phyloP scores from a whole-genome alignment of 1,140 invertebrate species.

The Goniozus legneri region DNA sequence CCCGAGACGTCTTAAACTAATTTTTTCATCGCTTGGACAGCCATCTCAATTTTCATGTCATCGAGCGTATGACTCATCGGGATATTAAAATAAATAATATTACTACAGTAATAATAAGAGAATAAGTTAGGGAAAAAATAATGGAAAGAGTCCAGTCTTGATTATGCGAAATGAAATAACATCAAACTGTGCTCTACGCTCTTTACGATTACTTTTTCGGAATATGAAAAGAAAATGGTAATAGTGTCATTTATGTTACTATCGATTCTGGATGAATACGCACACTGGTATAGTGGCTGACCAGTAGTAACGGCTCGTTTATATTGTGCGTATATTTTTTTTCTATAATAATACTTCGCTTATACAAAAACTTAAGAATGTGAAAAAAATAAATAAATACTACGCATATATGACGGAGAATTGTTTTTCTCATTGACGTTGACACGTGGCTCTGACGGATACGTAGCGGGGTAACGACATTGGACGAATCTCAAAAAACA shows the following conservation, averaged over 20 bases:
- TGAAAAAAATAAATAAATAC: slow-evolving; percentile 53
- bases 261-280: background rate
- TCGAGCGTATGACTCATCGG: background rate
- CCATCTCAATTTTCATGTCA: too few relatives aligned
- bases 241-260: background rate
- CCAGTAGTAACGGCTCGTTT: slow-evolving; percentile 6
- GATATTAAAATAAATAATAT: background rate
- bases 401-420: slow-evolving; percentile 36
- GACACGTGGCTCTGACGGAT: slow-evolving; percentile 9
- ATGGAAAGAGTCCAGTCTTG: background rate
- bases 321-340: slow-evolving; percentile 34
- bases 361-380: slow-evolving; percentile 37
- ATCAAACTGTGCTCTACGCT: background rate
- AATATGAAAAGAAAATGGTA: background rate
- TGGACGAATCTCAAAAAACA: slow-evolving; percentile 1
- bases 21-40: slow-evolving; percentile 14
- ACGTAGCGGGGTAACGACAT: slow-evolving; percentile 11
- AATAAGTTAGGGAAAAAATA: background rate
- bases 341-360: slow-evolving; percentile 27
- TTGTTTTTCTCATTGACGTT: too few relatives aligned
- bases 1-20: too few relatives aligned
- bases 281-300: background rate
- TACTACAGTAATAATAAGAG: background rate
- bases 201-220: background rate
- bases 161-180: background rate